Evolutionary conservation across 2,797 vertebrate genomes (phyloP), one percentile per base, ranked within the genome.

Genomic region (Yasuhikotakia modesta): DNA sequence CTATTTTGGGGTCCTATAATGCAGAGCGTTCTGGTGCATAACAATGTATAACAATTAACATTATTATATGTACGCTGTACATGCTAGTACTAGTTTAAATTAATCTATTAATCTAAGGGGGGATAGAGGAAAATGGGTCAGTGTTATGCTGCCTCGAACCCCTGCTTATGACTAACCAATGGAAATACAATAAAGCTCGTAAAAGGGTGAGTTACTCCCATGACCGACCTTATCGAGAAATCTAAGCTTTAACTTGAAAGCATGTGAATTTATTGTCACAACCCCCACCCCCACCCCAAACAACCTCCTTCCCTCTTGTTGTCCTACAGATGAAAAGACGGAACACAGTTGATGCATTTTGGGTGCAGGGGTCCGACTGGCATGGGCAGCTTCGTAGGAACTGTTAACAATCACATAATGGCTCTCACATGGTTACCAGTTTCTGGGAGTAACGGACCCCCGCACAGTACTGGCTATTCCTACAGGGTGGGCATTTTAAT

Each of bases 401-500:
- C 89, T 89, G 89, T 90, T 92, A 90, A 89, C 88, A 90, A 88
- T 87, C 88, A 88, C 88, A 85, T 92, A 92, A 93, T 93, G 89
- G 89, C 86, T 92, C 88, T 94, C 92, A 92, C 92, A 91, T 92
- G 92, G 87, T 87, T 86, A 81, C 84, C 83, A 70, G 86, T 85
- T 78, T 90, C 90, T 90, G 88, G 85, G 79, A 90, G 88, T 87
- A 72, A 83, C 39, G 46, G 82, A 83, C 74, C 27, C 85, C 60
- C n/a, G 87, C 89, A 93, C 92, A 92, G 91, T 91, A 87, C 82
- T 43, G 80, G 83, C 88, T 89, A 88, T 92, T 92, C 89, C 92
- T 88, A 85, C 86, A 79, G 45, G 16, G 22, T 71, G 55, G 32
- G 48, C 80, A 82, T 87, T 85, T 70, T 82, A 86, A 89, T 82